Conservation (phyloP, 2,113 vertebrate species). For the Pantherophis guttatus region DNA sequence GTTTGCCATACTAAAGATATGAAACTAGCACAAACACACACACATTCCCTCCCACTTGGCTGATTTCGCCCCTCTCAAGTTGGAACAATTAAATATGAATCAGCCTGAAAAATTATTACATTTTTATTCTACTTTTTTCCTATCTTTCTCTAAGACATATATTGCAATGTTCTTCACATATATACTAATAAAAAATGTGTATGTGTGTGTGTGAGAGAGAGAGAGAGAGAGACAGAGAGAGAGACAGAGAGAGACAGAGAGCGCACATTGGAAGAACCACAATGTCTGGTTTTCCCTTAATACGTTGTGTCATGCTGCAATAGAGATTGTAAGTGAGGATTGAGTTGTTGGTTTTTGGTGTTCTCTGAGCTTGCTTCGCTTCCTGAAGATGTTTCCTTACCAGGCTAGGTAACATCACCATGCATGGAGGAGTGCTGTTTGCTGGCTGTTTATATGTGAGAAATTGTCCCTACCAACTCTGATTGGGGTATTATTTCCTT, state of each 20-base stretch:
- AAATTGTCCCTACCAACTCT: not conserved
- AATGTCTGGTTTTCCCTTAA: not conserved
- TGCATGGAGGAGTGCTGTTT: not conserved
- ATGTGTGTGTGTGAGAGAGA: no score
- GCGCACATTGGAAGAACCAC: not conserved
- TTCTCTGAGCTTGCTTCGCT: not conserved
- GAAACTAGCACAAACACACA: not conserved
- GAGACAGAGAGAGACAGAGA: not conserved
- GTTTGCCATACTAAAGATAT: slow-evolving; percentile 9
- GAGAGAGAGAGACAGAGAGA: not conserved
- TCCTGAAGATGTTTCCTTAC: not conserved
- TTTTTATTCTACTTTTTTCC: not conserved
- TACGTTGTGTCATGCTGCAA: not conserved
- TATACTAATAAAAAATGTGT: not conserved
- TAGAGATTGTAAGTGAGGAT: not conserved
- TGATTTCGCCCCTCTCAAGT: not conserved
- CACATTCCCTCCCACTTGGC: not conserved
- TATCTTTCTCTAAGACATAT: not conserved
- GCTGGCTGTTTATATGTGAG: not conserved
- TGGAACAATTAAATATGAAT: not conserved
- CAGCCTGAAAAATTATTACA: not conserved
- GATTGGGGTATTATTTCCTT: not conserved
- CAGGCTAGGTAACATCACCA: not conserved
- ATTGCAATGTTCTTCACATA: not conserved
- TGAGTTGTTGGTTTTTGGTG: not conserved